These are phyloP conservation scores for Cettia cetti DNA, from an alignment of 2,113 vertebrate species.

Conservation along the genomic window DNA sequence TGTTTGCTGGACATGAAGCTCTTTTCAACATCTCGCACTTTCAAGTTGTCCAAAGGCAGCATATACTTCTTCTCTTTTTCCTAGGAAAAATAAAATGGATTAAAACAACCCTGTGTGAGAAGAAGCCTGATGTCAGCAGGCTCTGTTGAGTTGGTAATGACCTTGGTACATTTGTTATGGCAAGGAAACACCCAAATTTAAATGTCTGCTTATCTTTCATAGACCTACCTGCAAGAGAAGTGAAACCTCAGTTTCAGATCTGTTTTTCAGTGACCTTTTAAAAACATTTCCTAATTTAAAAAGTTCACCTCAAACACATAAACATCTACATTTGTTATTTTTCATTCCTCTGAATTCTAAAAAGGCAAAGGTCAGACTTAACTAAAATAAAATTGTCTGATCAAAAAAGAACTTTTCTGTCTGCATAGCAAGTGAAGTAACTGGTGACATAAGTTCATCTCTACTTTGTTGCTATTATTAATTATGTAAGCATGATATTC, in stretches of 20 bases:
- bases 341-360: background rate
- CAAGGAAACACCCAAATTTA: background rate
- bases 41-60: conserved; percentile 95
- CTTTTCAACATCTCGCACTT: conserved; percentile 94
- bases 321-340: conserved; percentile 56
- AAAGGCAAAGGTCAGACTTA: background rate
- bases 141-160: background rate
- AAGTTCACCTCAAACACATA: conserved; percentile 56
- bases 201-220: background rate
- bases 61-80: conserved; percentile 96
- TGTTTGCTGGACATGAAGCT: conserved; percentile 99
- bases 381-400: background rate
- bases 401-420: background rate
- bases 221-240: background rate
- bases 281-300: conserved; percentile 50
- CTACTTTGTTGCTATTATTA: background rate
- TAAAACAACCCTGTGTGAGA: background rate
- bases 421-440: background rate
- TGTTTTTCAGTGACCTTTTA: conserved; percentile 21
- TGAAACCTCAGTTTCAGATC: background rate
- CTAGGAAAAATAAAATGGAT: conserved; percentile 59
- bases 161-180: background rate
- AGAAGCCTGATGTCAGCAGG: background rate
- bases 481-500: background rate
- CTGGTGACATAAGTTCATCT: background rate